Conservation (phyloP, 2,888 invertebrate genomes). For the Orthosia incerta region DNA sequence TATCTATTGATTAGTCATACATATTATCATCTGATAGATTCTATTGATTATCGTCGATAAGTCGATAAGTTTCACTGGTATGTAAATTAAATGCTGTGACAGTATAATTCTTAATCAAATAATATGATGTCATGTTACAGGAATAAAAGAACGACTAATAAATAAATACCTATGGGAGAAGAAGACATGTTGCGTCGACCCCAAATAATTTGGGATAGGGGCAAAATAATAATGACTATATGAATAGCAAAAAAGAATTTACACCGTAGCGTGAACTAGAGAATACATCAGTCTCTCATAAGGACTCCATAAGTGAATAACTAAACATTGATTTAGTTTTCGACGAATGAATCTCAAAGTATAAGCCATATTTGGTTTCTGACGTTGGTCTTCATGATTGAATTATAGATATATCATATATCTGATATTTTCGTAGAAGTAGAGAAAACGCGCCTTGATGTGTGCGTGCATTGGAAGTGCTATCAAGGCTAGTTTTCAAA, state of each 20-base stretch:
- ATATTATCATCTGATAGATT: constrained; percentile 3
- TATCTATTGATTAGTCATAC: constrained; percentile 8
- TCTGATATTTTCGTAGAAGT: constrained; percentile 1
- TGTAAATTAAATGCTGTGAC: constrained; percentile 3
- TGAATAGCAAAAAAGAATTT: background rate
- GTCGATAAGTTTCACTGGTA: constrained; percentile 18
- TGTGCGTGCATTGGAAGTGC: background rate
- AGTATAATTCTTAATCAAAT: constrained; percentile 3
- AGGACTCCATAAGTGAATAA: background rate
- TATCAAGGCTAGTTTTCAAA: background rate
- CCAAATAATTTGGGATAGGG: background rate
- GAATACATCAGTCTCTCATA: background rate
- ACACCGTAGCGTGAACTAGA: background rate
- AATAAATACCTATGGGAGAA: background rate
- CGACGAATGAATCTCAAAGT: background rate
- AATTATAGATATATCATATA: background rate
- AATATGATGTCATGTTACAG: background rate
- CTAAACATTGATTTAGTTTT: background rate
- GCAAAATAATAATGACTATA: background rate
- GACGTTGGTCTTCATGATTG: background rate
- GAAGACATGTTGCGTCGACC: background rate
- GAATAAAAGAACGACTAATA: background rate
- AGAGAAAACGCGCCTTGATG: background rate
- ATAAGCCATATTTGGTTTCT: background rate
- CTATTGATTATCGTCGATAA: constrained; percentile 1